Percentiles rank a stretch among this genome's conserved stretches.
phyloP scores from a whole-genome alignment of 2,113 vertebrate genomes.

The Brienomyrus longianalis region DNA sequence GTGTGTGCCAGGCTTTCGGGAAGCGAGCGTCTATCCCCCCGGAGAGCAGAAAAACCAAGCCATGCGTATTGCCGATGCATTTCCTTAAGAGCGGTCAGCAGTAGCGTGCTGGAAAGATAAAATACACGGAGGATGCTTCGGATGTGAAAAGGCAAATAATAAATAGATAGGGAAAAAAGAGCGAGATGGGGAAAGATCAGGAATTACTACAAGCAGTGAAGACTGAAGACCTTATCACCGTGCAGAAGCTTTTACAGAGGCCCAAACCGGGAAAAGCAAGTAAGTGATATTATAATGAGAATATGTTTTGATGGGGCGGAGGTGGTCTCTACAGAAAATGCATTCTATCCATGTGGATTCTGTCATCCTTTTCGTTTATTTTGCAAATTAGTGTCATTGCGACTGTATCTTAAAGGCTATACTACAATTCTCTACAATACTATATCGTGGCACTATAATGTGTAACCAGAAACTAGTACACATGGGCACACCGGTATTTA shows the following conservation, averaged over 20 bases:
- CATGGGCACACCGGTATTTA: not conserved
- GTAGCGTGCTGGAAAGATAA: conserved; percentile 42
- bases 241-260: conserved; percentile 90
- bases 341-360: not conserved
- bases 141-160: conserved; percentile 46
- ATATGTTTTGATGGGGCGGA: not conserved
- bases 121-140: conserved; percentile 60
- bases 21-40: conserved; percentile 31
- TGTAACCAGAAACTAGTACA: not conserved
- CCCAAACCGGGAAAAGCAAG: conserved; percentile 89
- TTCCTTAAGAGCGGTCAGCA: conserved; percentile 36
- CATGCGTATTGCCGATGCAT: conserved; percentile 39
- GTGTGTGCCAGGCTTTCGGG: conserved; percentile 22
- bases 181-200: conserved; percentile 89
- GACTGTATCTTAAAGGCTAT: not conserved
- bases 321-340: not conserved
- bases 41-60: conserved; percentile 23
- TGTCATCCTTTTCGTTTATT: not conserved
- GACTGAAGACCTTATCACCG: conserved; percentile 86
- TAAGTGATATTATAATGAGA: conserved; percentile 57
- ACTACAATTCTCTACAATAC: not conserved
- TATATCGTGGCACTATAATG: not conserved
- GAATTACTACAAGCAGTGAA: conserved; percentile 94
- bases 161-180: conserved; percentile 37
- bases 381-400: not conserved